Evolutionary conservation across 2,797 vertebrate genomes (phyloP), one percentile per base, ranked within the genome.

Genomic region (Pogonophryne albipinna): DNA sequence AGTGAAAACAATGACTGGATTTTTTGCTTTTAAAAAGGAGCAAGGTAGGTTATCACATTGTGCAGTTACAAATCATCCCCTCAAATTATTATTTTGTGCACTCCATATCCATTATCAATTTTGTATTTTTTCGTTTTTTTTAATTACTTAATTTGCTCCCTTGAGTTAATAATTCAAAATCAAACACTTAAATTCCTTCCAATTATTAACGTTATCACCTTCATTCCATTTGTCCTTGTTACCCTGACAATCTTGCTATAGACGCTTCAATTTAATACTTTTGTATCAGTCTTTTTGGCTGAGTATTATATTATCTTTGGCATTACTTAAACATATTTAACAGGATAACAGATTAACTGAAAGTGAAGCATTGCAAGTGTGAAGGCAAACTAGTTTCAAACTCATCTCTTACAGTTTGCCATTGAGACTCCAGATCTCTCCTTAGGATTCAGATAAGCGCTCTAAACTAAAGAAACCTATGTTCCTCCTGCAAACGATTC

Each of bases 401-500:
- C 75, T 76, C 44, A 74, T 34, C 66, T 20, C 31, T 69, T 68
- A 70, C 66, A 20, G 67, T 73, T 76, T 71, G 52, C 67, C 46
- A 70, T 15, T 46, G 42, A 82, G 61, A 64, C 49, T 70, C 6
- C 45, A 63, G 72, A 56, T 52, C 52, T 80, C 63, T 76, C 71
- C 44, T 49, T 10, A 4, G 63, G 71, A 82, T 80, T 88, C 62
- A 67, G 62, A 86, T 58, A 66, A 77, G 53, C 55, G 58, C 41
- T 69, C 80, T 69, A 57, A 82, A 89, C 73, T 41, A 64, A 68
- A 71, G 27, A 75, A 66, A 85, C 19, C 58, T 68, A 55, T 85
- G 67, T 87, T 88, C 67, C 64, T 82, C 59, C 73, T 85, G 75
- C 62, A 75, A 84, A 89, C 51, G 34, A 66, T 67, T 56, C 52